Evolutionary conservation across 1,140 invertebrate genomes (phyloP), one percentile per base, ranked within the genome.

Genomic region (Phymastichus coffea): DNA sequence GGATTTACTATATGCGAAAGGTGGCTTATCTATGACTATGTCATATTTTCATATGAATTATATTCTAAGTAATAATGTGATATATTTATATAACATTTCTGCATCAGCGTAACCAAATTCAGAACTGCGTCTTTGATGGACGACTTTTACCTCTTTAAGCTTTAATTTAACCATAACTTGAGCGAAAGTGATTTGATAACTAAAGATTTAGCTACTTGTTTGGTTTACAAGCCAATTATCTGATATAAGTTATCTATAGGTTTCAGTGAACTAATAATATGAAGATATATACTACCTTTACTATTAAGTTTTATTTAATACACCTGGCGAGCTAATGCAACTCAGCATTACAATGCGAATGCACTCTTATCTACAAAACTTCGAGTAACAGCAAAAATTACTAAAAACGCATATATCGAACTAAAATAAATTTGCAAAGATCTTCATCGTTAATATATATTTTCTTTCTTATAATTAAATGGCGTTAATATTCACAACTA

Each of bases 1-100:
- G 47, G 56, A 58, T 58, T 58, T 58, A 58, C 56, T 30, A 22
- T 9, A 4, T 19, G 17, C 6, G 3, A 49, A 28, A 20, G 23
- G 20, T 48, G 35, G 10, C 23, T 57, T 26, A 48, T 57, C 17
- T 48, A 2, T 35, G 55, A 43, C 43, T 20, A 22, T n/a, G n/a
- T n/a, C n/a, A n/a, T n/a, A n/a, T n/a, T n/a, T n/a, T n/a, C n/a
- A n/a, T n/a, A n/a, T n/a, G n/a, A n/a, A n/a, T n/a, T n/a, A n/a
- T n/a, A n/a, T n/a, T n/a, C n/a, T n/a, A n/a, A n/a, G n/a, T 51
- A 51, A 37, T 15, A 37, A 51, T 51, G n/a, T 17, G 3, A 6
- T 30, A 30, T 15, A n/a, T 4, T 26, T 14, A 26, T 8, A 46
- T n/a, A 28, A 28, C 7, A 46, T 46, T 38, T 51, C n/a, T 38